Conservation (phyloP, 2,113 vertebrate species). For the Sula dactylatra region DNA sequence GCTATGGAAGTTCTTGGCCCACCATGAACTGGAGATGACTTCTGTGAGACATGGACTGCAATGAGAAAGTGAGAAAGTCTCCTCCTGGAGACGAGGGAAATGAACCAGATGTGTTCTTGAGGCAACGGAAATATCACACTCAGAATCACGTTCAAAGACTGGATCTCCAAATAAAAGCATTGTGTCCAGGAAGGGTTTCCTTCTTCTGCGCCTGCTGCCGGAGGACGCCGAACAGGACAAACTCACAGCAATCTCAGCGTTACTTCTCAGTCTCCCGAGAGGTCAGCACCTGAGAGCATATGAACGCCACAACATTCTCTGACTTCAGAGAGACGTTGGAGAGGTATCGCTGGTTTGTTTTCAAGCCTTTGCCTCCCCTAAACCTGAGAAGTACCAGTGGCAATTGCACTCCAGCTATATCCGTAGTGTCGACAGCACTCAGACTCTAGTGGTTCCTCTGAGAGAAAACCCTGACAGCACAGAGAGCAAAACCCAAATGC, state of each 20-base stretch:
- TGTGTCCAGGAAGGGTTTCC: neutral
- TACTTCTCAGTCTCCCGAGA: neutral
- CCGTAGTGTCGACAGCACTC: rapidly evolving
- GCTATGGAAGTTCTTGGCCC: neutral
- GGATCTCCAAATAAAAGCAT: neutral
- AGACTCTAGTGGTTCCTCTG: neutral
- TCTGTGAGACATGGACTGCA: neutral
- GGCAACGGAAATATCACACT: neutral
- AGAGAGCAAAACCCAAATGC: neutral
- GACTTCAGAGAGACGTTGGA: neutral
- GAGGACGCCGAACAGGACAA: neutral
- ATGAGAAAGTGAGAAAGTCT: neutral
- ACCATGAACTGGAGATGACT: neutral
- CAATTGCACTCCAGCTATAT: neutral
- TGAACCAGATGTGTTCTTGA: neutral
- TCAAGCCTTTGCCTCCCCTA: neutral
- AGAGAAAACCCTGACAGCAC: neutral
- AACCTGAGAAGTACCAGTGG: neutral
- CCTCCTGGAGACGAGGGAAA: neutral
- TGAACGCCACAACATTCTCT: neutral
- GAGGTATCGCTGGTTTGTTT: neutral
- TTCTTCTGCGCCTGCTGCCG: neutral
- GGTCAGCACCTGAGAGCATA: neutral
- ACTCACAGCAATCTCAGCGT: neutral
- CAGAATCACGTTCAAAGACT: neutral